Percentiles rank a stretch among this genome's conserved stretches.
Evolutionary conservation across 2,113 vertebrate species (phyloP).

Genomic region (Phoxinus phoxinus): DNA sequence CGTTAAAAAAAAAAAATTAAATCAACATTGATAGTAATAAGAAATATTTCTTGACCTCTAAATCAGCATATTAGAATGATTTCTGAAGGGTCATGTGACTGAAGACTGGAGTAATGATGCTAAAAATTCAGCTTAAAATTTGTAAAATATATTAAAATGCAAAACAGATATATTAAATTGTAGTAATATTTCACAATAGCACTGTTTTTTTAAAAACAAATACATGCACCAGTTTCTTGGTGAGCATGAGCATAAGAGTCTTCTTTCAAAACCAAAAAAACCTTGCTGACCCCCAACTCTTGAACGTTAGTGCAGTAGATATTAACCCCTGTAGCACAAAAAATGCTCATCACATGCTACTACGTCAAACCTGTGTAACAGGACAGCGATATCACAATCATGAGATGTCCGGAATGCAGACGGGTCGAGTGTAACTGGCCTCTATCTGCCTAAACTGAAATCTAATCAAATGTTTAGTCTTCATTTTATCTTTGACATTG

Average conservation of each 20-base stretch:
- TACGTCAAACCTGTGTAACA: not conserved
- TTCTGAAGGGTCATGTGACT: not conserved
- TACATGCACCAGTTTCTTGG: not conserved
- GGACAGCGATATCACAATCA: conserved; percentile 16
- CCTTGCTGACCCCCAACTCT: no score
- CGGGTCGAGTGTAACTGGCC: not conserved
- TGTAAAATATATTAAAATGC: not conserved
- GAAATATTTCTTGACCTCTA: not conserved
- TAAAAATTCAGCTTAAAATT: not conserved
- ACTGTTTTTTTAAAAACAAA: not conserved
- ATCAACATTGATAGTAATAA: not conserved
- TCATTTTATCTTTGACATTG: conserved; percentile 35
- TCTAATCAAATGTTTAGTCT: conserved; percentile 57
- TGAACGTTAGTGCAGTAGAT: no score
- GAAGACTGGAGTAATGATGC: not conserved
- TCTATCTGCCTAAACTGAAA: conserved; percentile 43
- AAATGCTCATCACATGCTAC: not conserved
- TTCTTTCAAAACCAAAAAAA: not conserved
- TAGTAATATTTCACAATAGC: not conserved
- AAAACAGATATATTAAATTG: not conserved
- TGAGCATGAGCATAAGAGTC: not conserved
- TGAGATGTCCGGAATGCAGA: conserved; percentile 46
- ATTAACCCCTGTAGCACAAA: no score
- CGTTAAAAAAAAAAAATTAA: not conserved
- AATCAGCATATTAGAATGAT: not conserved